These are phyloP conservation scores for Hyposoter didymator DNA, from an alignment of 2,888 invertebrate genomes.

Conservation along the genomic window DNA sequence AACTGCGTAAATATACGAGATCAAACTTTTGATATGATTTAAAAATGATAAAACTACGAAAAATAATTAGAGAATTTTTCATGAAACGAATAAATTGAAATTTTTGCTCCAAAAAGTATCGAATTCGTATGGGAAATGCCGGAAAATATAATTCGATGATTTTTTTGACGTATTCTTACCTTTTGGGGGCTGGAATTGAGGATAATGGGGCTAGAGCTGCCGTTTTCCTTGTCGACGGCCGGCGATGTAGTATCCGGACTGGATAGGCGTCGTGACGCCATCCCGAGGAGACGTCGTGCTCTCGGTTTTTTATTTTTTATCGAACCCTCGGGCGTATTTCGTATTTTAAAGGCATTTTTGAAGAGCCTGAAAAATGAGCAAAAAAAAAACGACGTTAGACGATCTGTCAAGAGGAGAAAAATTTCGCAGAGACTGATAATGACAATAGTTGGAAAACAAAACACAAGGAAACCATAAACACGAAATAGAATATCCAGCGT, in stretches of 20 bases:
- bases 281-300: constrained; percentile 74
- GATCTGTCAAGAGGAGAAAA: neutral
- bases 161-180: constrained; percentile 71
- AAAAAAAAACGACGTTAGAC: constrained; percentile 19
- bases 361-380: constrained; percentile 77
- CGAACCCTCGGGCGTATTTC: constrained; percentile 77
- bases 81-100: constrained; percentile 11
- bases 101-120: neutral
- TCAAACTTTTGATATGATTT: neutral
- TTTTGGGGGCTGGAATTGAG: constrained; percentile 77
- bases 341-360: constrained; percentile 81
- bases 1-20: constrained; percentile 7
- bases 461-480: constrained; percentile 7
- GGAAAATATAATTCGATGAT: neutral
- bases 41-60: constrained; percentile 5
- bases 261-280: constrained; percentile 76
- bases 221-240: constrained; percentile 78
- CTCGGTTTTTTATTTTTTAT: constrained; percentile 71
- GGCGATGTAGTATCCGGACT: constrained; percentile 75
- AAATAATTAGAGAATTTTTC: constrained; percentile 10
- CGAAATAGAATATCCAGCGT: constrained; percentile 10
- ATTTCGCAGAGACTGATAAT: neutral
- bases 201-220: constrained; percentile 72
- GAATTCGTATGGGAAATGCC: neutral
- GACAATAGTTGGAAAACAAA: constrained; percentile 16